Evolutionary conservation across 2,797 vertebrate genomes (phyloP).

Genomic region (Coregonus suidteri): DNA sequence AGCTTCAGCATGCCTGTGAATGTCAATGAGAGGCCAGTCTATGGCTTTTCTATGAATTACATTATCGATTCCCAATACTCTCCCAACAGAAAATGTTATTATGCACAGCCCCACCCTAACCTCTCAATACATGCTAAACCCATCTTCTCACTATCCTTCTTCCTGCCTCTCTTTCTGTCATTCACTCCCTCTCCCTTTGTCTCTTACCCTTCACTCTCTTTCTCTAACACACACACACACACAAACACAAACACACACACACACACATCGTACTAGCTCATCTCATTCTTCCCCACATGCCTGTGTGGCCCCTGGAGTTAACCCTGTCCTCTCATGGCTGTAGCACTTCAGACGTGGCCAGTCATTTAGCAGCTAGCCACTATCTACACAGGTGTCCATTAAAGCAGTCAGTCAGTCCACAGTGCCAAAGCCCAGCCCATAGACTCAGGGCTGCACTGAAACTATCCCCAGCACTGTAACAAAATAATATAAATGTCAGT

Average conservation of each 20-base stretch:
- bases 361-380: slow-evolving; percentile 42
- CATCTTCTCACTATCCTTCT: slow-evolving; percentile 34
- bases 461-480: slow-evolving; percentile 21
- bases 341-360: slow-evolving; percentile 24
- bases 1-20: slow-evolving; percentile 64
- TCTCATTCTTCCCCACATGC: slow-evolving; percentile 1
- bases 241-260: neutral
- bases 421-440: neutral
- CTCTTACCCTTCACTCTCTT: slow-evolving; percentile 19
- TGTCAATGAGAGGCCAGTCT: slow-evolving; percentile 67
- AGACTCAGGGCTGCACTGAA: slow-evolving; percentile 16
- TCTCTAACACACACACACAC: slow-evolving; percentile 5
- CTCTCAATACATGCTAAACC: slow-evolving; percentile 35
- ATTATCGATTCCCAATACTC: slow-evolving; percentile 88
- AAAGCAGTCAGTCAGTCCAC: slow-evolving; percentile 11
- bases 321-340: slow-evolving; percentile 8
- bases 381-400: slow-evolving; percentile 46
- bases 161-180: slow-evolving; percentile 42
- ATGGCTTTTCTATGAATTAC: slow-evolving; percentile 84
- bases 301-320: slow-evolving; percentile 9
- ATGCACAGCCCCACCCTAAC: slow-evolving; percentile 78
- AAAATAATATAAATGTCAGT: slow-evolving; percentile 53
- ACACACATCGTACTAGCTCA: neutral
- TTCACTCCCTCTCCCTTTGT: slow-evolving; percentile 32
- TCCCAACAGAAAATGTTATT: slow-evolving; percentile 89